Conservation (phyloP, 2,797 vertebrate genomes). For the Somateria mollissima region DNA sequence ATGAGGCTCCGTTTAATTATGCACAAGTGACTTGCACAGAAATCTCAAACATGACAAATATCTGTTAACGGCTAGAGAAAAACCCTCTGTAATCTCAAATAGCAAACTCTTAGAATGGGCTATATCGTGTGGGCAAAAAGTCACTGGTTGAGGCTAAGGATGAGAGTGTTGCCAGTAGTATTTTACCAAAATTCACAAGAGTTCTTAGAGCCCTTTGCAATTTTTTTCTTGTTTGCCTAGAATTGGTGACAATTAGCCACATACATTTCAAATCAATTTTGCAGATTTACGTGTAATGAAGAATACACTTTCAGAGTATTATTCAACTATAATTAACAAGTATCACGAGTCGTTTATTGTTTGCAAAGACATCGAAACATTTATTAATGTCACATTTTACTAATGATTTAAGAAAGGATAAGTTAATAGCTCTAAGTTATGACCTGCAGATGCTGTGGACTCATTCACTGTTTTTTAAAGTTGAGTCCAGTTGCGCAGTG, state of each 20-base stretch:
- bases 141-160: neutral
- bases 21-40: neutral
- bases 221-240: constrained; percentile 61
- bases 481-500: neutral
- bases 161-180: neutral
- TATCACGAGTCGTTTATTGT: neutral
- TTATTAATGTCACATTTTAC: neutral
- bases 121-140: neutral
- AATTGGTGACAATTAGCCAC: constrained; percentile 10
- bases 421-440: neutral
- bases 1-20: neutral
- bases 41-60: neutral
- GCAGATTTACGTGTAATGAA: neutral
- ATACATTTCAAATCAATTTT: too few species aligned
- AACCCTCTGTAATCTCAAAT: neutral
- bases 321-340: neutral
- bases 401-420: neutral
- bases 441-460: neutral
- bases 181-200: constrained; percentile 31
- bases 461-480: neutral
- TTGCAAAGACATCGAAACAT: neutral
- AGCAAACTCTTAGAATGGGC: neutral
- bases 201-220: constrained; percentile 43
- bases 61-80: neutral
- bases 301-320: neutral